Evolutionary conservation across 2,888 invertebrate species (phyloP), one percentile per base, ranked within the genome.

Genomic region (Melipona beecheii): DNA sequence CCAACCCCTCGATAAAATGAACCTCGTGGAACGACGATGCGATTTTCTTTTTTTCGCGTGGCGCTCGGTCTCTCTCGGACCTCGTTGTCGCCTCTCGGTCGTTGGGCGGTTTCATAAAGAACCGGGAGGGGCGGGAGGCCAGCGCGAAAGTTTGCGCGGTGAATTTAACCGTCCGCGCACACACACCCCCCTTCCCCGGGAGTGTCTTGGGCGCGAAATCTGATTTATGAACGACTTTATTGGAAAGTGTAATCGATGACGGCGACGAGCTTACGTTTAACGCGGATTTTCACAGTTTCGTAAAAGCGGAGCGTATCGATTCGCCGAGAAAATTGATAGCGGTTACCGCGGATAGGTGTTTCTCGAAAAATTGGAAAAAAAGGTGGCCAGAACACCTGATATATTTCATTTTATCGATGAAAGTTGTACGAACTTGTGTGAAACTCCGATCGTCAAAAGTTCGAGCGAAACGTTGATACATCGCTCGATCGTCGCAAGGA

Each of bases 191-290:
- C 31, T 2, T 4, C 31, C 31, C 36, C 36, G 36, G 9, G 36
- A 49, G 36, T 69, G 60, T 74, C 65, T 60, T 21, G 49, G 27
- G 27, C 65, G 52, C 36, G 66, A 64, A 64, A 75, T 66, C 60
- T 75, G 83, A 82, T 82, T 83, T 83, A 76, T 76, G 75, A 52
- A 50, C 60, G 72, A 56, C 73, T 74, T 83, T 83, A 70, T 65
- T 69, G 72, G 76, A 56, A 43, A 83, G 64, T 31, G 72, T 77
- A 81, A 74, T 81, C 82, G 81, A 81, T 54, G 78, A 21, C 19
- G 24, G 19, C 56, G 17, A 27, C 73, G 54, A n/a, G 72, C 15
- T 36, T 49, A 17, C 80, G 64, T 68, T 81, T 60, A 60, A 15
- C 21, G 24, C 15, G 9, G 43, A n/a, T 60, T 50, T 31, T 27